Evolutionary conservation across 2,113 vertebrate genomes (phyloP).

Genomic region (Anas platyrhynchos): DNA sequence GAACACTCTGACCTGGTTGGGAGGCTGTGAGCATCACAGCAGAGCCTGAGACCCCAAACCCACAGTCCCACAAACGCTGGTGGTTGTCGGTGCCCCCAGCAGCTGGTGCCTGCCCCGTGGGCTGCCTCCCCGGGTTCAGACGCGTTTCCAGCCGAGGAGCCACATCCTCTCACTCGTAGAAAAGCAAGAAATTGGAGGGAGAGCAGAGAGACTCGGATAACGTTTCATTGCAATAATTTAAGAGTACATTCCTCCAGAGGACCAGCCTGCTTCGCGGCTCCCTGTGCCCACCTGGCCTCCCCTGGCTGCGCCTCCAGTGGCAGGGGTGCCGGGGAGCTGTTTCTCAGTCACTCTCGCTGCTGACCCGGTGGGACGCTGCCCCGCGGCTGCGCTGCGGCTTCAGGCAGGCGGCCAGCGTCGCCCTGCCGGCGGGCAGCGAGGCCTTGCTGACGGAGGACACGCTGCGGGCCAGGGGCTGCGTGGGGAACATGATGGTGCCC

Average conservation of each 20-base stretch:
- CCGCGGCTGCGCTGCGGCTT: slow-evolving; percentile 53
- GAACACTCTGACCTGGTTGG: background rate
- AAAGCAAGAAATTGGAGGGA: background rate
- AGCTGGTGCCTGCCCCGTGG: background rate
- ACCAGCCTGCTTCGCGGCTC: slow-evolving; percentile 40
- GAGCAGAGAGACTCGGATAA: slow-evolving; percentile 10
- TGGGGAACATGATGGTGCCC: slow-evolving; percentile 75
- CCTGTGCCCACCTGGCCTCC: background rate
- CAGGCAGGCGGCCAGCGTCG: slow-evolving; percentile 74
- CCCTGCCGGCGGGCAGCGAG: slow-evolving; percentile 57
- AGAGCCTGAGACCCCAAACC: background rate
- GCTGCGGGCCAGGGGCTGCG: slow-evolving; percentile 43
- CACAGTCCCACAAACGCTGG: background rate
- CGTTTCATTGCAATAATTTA: background rate
- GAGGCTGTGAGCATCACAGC: background rate
- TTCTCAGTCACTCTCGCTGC: background rate
- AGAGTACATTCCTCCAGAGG: background rate
- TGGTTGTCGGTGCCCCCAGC: background rate
- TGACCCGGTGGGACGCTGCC: background rate
- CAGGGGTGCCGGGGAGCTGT: background rate
- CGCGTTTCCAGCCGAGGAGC: background rate
- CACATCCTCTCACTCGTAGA: background rate
- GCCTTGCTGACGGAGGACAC: slow-evolving; percentile 4
- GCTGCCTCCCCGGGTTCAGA: background rate
- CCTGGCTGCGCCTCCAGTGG: background rate